phyloP scores from a whole-genome alignment of 2,113 vertebrate species.

The Pogona vitticeps region DNA sequence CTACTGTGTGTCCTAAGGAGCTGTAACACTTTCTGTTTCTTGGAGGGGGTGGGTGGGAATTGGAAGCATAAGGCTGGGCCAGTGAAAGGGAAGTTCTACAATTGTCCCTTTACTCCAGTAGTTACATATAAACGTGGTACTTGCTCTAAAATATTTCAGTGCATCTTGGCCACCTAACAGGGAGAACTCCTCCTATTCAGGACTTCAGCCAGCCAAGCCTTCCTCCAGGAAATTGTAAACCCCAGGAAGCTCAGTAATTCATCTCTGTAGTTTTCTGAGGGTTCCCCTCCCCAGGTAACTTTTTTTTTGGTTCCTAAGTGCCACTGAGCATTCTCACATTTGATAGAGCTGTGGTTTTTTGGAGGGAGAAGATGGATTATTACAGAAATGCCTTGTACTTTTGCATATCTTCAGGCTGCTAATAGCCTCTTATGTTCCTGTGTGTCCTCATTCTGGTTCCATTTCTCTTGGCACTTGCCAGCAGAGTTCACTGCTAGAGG shows the following conservation, averaged over 20 bases:
- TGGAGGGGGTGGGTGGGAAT: background rate
- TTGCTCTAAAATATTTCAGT: background rate
- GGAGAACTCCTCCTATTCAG: background rate
- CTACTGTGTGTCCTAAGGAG: background rate
- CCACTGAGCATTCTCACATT: background rate
- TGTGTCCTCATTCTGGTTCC: background rate
- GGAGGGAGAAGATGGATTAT: too few relatives aligned
- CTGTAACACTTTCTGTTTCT: too few relatives aligned
- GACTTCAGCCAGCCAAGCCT: background rate
- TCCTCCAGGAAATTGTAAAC: background rate
- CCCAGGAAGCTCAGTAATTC: background rate
- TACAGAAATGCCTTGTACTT: background rate
- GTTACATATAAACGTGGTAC: background rate
- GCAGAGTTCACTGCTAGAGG: background rate
- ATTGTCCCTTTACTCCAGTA: background rate
- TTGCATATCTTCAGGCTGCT: background rate
- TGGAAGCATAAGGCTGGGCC: background rate
- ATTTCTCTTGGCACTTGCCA: background rate
- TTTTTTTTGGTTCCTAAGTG: background rate
- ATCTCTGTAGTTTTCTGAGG: background rate
- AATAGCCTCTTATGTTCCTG: too few relatives aligned
- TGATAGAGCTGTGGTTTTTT: background rate
- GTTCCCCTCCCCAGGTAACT: background rate
- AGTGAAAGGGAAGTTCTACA: background rate
- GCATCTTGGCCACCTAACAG: background rate